Percentiles rank a stretch among this genome's conserved stretches.
phyloP scores from a whole-genome alignment of 2,888 invertebrate genomes.

The Spilarctia lutea region DNA sequence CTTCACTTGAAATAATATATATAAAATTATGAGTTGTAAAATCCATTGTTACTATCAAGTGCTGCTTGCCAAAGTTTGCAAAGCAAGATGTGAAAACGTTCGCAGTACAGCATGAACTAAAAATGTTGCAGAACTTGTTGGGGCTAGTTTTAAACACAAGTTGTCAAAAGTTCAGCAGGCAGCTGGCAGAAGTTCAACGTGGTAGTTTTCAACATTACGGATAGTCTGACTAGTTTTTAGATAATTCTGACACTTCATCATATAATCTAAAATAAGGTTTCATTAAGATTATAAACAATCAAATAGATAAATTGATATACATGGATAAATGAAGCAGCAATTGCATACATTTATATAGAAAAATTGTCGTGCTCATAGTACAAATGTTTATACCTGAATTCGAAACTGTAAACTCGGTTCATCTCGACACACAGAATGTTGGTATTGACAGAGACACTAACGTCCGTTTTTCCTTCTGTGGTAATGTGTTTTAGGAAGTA shows the following conservation, averaged over 20 bases:
- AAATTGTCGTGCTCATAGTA: too few species aligned
- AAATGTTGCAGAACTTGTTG: background rate
- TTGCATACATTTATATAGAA: too few species aligned
- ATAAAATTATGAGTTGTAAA: background rate
- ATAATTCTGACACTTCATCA: background rate
- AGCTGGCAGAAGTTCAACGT: conserved; percentile 7
- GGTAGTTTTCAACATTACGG: background rate
- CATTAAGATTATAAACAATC: too few species aligned
- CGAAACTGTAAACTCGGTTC: too few species aligned
- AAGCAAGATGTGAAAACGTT: conserved; percentile 3
- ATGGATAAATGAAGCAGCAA: too few species aligned
- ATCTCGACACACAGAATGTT: too few species aligned
- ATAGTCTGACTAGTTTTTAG: background rate
- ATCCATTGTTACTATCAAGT: background rate
- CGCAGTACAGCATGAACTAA: background rate
- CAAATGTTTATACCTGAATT: too few species aligned
- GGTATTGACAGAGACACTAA: too few species aligned
- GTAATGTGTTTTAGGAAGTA: too few species aligned
- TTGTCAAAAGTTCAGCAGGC: background rate
- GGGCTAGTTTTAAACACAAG: conserved; percentile 8
- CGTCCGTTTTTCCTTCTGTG: too few species aligned
- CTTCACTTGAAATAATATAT: background rate
- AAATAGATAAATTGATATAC: too few species aligned
- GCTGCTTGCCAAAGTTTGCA: background rate
- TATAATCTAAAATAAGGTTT: too few species aligned